Conservation (phyloP, 2,888 invertebrate genomes). For the Rhagophthalmus giganteus region DNA sequence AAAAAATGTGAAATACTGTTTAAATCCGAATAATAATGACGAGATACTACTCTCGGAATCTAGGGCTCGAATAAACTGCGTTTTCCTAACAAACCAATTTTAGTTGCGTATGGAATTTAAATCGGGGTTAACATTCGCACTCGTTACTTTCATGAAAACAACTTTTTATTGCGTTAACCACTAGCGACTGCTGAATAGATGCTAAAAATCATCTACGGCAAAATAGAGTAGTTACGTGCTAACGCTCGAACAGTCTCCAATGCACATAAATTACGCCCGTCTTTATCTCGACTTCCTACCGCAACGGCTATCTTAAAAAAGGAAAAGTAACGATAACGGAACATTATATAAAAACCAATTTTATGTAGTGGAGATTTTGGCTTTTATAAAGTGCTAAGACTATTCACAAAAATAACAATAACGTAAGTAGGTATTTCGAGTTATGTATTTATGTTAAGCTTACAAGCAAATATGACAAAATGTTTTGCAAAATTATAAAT, state of each 20-base stretch:
- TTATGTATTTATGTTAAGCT: no score
- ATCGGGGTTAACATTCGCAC: background rate
- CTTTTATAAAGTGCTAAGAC: background rate
- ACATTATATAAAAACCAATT: background rate
- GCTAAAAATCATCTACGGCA: background rate
- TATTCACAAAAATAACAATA: background rate
- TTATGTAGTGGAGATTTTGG: background rate
- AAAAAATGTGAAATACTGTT: no score
- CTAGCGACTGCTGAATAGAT: background rate
- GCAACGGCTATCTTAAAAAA: background rate
- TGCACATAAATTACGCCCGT: background rate
- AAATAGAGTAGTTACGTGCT: conserved; percentile 3
- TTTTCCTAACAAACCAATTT: no score
- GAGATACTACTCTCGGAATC: no score
- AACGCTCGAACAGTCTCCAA: background rate
- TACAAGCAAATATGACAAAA: no score
- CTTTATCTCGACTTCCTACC: background rate
- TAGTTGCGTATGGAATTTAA: background rate
- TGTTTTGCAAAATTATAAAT: no score
- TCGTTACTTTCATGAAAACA: background rate
- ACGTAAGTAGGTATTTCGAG: no score
- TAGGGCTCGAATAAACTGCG: no score
- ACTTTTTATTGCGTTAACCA: background rate
- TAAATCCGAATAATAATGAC: no score
- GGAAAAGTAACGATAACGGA: background rate